Base-by-base conservation (phyloP, 2,888 invertebrate species). In the Cataglyphis cursor region DNA sequence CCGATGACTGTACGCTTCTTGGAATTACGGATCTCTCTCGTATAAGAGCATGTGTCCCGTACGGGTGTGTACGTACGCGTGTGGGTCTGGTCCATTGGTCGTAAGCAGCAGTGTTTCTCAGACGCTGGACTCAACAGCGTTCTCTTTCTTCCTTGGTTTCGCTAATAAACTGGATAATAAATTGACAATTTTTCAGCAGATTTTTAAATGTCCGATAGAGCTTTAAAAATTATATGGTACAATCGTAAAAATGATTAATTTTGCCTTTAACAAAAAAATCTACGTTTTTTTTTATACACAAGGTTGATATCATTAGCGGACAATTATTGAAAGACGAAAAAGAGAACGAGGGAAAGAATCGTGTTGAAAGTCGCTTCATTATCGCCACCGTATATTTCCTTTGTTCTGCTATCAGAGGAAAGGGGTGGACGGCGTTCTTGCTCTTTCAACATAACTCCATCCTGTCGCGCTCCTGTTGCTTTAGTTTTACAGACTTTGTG, bases 1-100 rank as follows among this genome's bases (percentile, higher is more conserved):
- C 85, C 89, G 72, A 85, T 85, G 93, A 93, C 93, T 94, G 94
- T 94, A 94, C 93, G 85, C 89, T 94, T 94, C 94, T 94, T 81
- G 91, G 94, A 94, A 94, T 90, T 90, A 90, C 89, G 89, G 90
- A 92, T 91, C 92, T 90, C 88, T 91, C 92, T 90, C 88, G 81
- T 85, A 88, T 88, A 85, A 88, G 90, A 83, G 57, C 75, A 48
- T 28, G 70, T 76, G 72, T 51, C 48, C 38, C 38, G 62, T 74
- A 31, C 3, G 72, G 18, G 72, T 21, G 48, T 31, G 70, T 51
- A 74, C 62, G 62, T 64, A 73, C 48, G 75, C 86, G 82, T 82
- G 87, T 85, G 85, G 65, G 85, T 89, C 90, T 87, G 91, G 91
- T 88, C 91, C 90, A 91, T 88, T 83, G 89, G 86, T 90, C 92